Evolutionary conservation across 2,797 vertebrate species (phyloP).

Genomic region (Perdix hodgsoniae): DNA sequence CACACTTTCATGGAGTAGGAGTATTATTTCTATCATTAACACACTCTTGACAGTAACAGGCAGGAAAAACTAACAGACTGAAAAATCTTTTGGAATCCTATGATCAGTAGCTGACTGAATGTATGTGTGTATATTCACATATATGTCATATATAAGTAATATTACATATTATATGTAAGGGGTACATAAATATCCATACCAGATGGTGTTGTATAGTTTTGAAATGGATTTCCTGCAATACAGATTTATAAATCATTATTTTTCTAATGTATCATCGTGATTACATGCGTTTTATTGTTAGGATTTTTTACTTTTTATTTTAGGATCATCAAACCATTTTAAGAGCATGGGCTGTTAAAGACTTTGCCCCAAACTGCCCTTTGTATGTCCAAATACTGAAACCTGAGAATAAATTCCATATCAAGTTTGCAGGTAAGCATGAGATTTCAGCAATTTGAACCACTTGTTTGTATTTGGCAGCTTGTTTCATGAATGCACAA

Average conservation of each 20-base stretch:
- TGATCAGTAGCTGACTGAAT: neutral
- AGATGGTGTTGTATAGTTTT: neutral
- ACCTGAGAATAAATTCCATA: slow-evolving; percentile 99
- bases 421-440: slow-evolving; percentile 96
- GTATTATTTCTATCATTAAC: neutral
- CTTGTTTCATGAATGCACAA: neutral
- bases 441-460: neutral
- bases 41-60: neutral
- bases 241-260: neutral
- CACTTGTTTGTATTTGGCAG: neutral
- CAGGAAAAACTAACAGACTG: neutral
- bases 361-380: slow-evolving; percentile 98
- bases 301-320: slow-evolving; percentile 6
- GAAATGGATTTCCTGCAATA: neutral
- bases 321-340: slow-evolving; percentile 99
- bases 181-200: neutral
- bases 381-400: slow-evolving; percentile 98
- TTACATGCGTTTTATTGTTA: neutral
- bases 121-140: neutral
- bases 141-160: neutral
- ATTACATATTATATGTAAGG: neutral
- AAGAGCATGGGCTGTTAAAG: slow-evolving; percentile 98
- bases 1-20: neutral
- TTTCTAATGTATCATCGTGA: neutral
- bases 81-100: neutral